These are phyloP conservation scores for Sphaerodactylus townsendi DNA, from an alignment of 2,113 vertebrate genomes.

Conservation along the genomic window DNA sequence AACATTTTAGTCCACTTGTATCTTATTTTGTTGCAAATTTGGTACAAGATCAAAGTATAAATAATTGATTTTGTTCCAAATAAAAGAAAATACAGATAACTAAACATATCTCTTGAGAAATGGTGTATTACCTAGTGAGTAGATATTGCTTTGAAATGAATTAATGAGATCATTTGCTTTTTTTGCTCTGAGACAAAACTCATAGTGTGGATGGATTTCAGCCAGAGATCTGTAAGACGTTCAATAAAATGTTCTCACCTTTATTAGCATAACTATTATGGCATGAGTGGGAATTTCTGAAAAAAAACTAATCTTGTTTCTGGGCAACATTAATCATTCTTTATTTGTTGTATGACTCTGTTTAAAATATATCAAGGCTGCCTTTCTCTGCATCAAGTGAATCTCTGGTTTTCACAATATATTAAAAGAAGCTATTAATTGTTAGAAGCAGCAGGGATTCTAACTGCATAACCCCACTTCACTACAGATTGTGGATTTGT, in stretches of 20 bases:
- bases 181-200: slow-evolving; percentile 32
- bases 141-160: slow-evolving; percentile 26
- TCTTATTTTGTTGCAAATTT: slow-evolving; percentile 4
- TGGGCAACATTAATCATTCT: slow-evolving; percentile 4
- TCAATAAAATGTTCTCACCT: slow-evolving; percentile 20
- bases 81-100: background rate
- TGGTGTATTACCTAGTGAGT: slow-evolving; percentile 27
- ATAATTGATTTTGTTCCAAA: background rate
- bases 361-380: too few species aligned
- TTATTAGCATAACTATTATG: slow-evolving; percentile 38
- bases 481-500: too few species aligned
- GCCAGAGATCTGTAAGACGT: background rate
- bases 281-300: background rate
- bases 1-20: slow-evolving; percentile 5
- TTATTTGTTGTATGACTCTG: too few species aligned
- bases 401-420: too few species aligned
- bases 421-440: too few species aligned
- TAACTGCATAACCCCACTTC: too few species aligned
- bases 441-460: too few species aligned
- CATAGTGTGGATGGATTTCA: slow-evolving; percentile 32
- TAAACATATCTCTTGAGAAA: background rate
- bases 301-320: slow-evolving; percentile 1
- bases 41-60: background rate
- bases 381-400: too few species aligned
- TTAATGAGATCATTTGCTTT: slow-evolving; percentile 46